phyloP scores from a whole-genome alignment of 37 sponge, comb jelly and placozoan species.

The Haliclona indistincta region DNA sequence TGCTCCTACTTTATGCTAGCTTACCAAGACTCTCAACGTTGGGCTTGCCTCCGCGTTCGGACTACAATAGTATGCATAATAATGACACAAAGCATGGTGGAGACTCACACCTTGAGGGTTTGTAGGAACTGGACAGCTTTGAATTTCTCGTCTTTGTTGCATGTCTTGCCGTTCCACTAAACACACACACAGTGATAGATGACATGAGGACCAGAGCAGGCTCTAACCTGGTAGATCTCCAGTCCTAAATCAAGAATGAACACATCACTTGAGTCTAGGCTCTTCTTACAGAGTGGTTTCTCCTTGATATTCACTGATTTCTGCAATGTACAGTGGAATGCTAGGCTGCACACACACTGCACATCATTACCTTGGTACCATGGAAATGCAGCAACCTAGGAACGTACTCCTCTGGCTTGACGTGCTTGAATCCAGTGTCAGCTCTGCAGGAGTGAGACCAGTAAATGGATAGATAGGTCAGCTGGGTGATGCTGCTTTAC shows the following conservation, averaged over 20 bases:
- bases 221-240: slow-evolving; percentile 77
- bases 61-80: slow-evolving; percentile 3
- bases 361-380: slow-evolving; percentile 69
- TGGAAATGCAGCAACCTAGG: slow-evolving; percentile 92
- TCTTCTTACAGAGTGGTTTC: slow-evolving; percentile 47
- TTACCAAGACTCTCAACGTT: slow-evolving; percentile 69
- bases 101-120: slow-evolving; percentile 63
- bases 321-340: slow-evolving; percentile 5
- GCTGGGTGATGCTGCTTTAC: slow-evolving; percentile 16
- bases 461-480: neutral
- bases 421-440: slow-evolving; percentile 96
- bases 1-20: no score
- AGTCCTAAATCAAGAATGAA: slow-evolving; percentile 93
- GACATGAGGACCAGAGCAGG: neutral
- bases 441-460: slow-evolving; percentile 43
- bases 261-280: slow-evolving; percentile 87
- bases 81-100: neutral
- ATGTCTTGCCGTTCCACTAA: slow-evolving; percentile 91
- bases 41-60: slow-evolving; percentile 77
- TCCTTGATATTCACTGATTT: slow-evolving; percentile 66
- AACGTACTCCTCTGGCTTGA: slow-evolving; percentile 86
- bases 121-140: slow-evolving; percentile 90
- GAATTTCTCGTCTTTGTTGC: slow-evolving; percentile 98
- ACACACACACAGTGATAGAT: neutral
- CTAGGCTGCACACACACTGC: no score